phyloP scores from a whole-genome alignment of 2,888 invertebrate species.

The Ditula angustiorana region DNA sequence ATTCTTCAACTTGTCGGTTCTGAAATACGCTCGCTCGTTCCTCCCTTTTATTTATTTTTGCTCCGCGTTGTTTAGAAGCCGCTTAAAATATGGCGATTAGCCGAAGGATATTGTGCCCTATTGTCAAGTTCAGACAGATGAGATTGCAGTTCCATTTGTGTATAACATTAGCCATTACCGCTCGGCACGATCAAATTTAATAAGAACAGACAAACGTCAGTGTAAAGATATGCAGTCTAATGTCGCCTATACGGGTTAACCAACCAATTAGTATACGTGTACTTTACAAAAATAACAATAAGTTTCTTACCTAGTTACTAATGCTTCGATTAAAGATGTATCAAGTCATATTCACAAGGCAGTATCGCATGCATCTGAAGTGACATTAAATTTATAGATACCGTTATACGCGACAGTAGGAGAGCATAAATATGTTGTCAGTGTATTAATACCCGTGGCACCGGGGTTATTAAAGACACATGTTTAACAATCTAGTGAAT shows the following conservation, averaged over 20 bases:
- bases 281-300: conserved; percentile 42
- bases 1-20: conserved; percentile 84
- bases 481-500: conserved; percentile 61
- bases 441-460: conserved; percentile 70
- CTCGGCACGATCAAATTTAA: conserved; percentile 63
- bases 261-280: conserved; percentile 55
- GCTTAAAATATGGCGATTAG: conserved; percentile 48
- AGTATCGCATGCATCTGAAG: conserved; percentile 52
- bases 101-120: conserved; percentile 54
- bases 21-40: conserved; percentile 71
- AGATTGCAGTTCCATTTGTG: conserved; percentile 42
- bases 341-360: conserved; percentile 36
- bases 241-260: conserved; percentile 66
- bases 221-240: conserved; percentile 63
- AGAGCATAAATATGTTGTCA: conserved; percentile 75
- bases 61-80: conserved; percentile 54
- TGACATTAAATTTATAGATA: conserved; percentile 68
- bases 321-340: conserved; percentile 30
- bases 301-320: conserved; percentile 35
- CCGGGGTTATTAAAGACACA: conserved; percentile 63
- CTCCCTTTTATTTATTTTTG: conserved; percentile 74
- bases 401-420: conserved; percentile 65
- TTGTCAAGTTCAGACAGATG: conserved; percentile 45
- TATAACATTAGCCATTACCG: conserved; percentile 50
- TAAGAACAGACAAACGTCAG: conserved; percentile 67